Conservation (phyloP, 2,888 invertebrate genomes). For the Pandemis cinnamomeana region DNA sequence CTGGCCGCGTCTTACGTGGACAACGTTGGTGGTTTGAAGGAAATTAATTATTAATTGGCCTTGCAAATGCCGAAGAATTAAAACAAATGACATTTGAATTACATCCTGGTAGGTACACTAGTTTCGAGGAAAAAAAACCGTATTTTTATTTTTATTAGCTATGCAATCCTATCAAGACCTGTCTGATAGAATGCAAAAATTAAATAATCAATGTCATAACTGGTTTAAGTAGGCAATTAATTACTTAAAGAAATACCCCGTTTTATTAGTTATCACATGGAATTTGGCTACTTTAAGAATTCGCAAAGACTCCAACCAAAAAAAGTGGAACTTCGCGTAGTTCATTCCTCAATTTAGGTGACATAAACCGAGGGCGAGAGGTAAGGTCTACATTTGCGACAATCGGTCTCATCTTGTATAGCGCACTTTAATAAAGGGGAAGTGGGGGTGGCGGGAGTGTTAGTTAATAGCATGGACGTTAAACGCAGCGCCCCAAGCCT, state of each 20-base stretch:
- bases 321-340: neutral
- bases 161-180: too few relatives aligned
- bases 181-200: too few relatives aligned
- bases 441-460: slow-evolving; percentile 43
- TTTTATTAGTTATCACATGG: slow-evolving; percentile 6
- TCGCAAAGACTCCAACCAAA: slow-evolving; percentile 9
- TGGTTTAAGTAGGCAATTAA: too few relatives aligned
- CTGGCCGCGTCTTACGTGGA: neutral
- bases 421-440: slow-evolving; percentile 38
- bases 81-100: too few relatives aligned
- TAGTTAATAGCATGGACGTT: slow-evolving; percentile 56
- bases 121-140: too few relatives aligned
- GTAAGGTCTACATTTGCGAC: slow-evolving; percentile 25
- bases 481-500: slow-evolving; percentile 48
- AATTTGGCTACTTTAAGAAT: slow-evolving; percentile 15
- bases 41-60: neutral
- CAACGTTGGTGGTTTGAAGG: neutral
- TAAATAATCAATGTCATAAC: too few relatives aligned
- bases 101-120: too few relatives aligned
- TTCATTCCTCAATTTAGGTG: slow-evolving; percentile 28
- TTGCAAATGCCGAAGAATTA: too few relatives aligned
- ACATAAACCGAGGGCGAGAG: slow-evolving; percentile 8
- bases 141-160: too few relatives aligned
- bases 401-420: slow-evolving; percentile 44
- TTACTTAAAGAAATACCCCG: too few relatives aligned